Base-by-base conservation (phyloP, 2,797 vertebrate genomes). In the Botia kubotai region DNA sequence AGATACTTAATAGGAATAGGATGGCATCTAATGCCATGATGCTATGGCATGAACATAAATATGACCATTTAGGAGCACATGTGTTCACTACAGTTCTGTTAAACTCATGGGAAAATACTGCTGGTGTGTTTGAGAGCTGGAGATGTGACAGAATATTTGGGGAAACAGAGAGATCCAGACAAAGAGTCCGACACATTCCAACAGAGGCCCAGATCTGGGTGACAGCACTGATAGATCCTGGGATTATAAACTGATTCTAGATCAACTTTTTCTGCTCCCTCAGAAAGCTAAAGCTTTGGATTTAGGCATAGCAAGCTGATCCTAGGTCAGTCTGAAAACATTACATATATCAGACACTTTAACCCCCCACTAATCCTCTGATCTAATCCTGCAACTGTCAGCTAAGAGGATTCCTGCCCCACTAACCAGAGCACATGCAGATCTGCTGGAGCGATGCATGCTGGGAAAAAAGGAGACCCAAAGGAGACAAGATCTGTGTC, bases 321-420 rank as follows among this genome's bases (percentile, higher is more conserved):
- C 73, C 48, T 8, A 19, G 80, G 33, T 65, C 80, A 55, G 80
- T 43, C 12, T 46, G 21, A 60, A 67, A 67, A 62, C 2, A 2
- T 4, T 14, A 26, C 52, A n/a, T 79, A 17, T 46, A 60, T 46
- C 4, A 71, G 58, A 53, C 55, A 4, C 79, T 48, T 52, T 46
- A 58, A 70, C 48, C 67, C 77, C 23, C 3, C 13, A 26, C 53
- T 82, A 83, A 82, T 75, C 77, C 75, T 79, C 66, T 77, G 75
- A 79, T 84, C 76, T 84, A 83, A 87, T 86, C 83, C 74, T 0
- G 7, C 52, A 62, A 67, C 82, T 84, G 87, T 84, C 75, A 79
- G 78, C 62, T 87, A 84, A 88, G 82, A 86, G 87, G 85, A 87
- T 85, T 85, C 62, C 66, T 75, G 72, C 10, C 11, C 55, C 21